Conservation (phyloP, 2,888 invertebrate species). For the Acanthoscelides obtectus region DNA sequence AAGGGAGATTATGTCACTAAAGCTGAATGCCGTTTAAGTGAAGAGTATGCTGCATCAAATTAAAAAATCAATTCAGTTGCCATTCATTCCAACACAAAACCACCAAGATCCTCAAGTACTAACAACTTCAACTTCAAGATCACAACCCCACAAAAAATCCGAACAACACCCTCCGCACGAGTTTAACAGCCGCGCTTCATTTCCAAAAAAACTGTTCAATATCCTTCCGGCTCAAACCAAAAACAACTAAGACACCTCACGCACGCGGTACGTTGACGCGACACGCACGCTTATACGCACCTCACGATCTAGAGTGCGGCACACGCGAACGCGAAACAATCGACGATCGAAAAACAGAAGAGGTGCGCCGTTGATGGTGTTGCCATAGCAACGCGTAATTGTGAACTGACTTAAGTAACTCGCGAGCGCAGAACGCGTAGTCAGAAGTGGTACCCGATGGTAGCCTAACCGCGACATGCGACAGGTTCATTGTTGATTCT, state of each 20-base stretch:
- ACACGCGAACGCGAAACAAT: constrained; percentile 9
- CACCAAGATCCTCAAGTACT: background rate
- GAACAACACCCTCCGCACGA: background rate
- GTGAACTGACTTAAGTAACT: constrained; percentile 17
- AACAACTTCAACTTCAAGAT: background rate
- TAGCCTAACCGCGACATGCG: background rate
- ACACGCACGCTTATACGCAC: constrained; percentile 2
- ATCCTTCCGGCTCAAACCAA: background rate
- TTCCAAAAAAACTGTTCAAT: background rate
- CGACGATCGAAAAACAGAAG: constrained; percentile 4
- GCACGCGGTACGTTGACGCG: background rate
- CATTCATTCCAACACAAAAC: background rate
- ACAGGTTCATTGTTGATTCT: background rate
- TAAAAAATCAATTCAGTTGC: background rate
- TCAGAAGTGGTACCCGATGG: background rate
- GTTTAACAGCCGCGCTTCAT: background rate
- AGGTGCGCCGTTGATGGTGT: constrained; percentile 3
- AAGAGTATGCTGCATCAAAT: background rate
- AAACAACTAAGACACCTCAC: background rate
- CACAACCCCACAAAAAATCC: background rate
- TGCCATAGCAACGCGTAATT: constrained; percentile 15
- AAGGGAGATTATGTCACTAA: too few relatives aligned
- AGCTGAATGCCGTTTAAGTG: too few relatives aligned
- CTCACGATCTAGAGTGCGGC: constrained; percentile 4
- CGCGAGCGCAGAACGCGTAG: constrained; percentile 1